Evolutionary conservation across 2,113 vertebrate species (phyloP).

Genomic region (Mionectes macconnelli): DNA sequence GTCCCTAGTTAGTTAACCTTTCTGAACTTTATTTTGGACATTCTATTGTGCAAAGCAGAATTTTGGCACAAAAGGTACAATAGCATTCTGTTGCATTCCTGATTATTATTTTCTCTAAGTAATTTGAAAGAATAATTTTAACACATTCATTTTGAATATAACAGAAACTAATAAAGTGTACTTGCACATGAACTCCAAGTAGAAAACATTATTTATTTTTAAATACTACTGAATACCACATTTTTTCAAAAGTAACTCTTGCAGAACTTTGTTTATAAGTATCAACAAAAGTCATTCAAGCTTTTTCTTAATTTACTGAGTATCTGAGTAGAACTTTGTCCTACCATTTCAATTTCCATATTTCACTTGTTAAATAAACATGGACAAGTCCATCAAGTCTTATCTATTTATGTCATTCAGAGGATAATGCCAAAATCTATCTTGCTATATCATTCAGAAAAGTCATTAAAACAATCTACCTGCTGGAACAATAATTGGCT

Average conservation of each 20-base stretch:
- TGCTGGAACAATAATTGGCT: neutral
- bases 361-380: neutral
- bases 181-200: neutral
- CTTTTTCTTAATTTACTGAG: neutral
- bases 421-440: neutral
- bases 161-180: neutral
- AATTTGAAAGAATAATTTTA: neutral
- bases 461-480: constrained; percentile 17
- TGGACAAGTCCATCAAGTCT: neutral
- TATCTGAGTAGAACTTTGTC: neutral
- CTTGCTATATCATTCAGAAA: neutral
- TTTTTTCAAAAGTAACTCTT: neutral
- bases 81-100: neutral
- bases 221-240: neutral
- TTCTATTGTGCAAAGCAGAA: neutral
- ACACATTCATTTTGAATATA: neutral
- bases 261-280: neutral
- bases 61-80: neutral
- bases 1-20: neutral
- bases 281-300: neutral
- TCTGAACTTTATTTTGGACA: neutral
- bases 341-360: neutral
- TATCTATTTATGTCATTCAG: neutral
- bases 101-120: neutral
- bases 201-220: neutral